A percentile compares a stretch with the other conserved stretches of the same genome.
Evolutionary conservation across 2,888 invertebrate genomes (phyloP).

Genomic region (Leptopilina myrica): DNA sequence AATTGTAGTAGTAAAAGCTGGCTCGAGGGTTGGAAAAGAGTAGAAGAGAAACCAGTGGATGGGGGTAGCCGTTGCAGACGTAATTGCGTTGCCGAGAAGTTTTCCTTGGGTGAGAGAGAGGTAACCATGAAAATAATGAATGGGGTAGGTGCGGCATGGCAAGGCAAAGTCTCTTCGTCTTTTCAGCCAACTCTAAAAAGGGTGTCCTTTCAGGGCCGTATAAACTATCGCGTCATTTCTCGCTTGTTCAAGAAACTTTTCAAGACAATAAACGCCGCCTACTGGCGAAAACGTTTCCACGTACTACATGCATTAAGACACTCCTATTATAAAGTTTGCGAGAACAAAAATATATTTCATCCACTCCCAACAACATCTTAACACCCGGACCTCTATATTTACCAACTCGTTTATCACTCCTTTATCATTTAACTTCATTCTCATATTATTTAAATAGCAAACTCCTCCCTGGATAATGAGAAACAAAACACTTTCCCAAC

Average conservation of each 20-base stretch:
- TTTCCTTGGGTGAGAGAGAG: constrained; percentile 72
- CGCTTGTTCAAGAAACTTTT: constrained; percentile 36
- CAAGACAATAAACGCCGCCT: constrained; percentile 53
- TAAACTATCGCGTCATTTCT: constrained; percentile 33
- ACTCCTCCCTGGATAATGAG: background rate
- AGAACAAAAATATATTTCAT: constrained; percentile 34
- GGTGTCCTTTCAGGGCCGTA: constrained; percentile 46
- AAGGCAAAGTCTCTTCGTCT: background rate
- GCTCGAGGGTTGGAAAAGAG: constrained; percentile 53
- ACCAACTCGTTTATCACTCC: background rate
- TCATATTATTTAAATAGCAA: background rate
- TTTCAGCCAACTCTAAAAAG: constrained; percentile 19
- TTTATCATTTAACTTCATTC: constrained; percentile 9
- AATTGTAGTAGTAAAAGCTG: constrained; percentile 58
- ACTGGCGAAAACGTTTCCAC: constrained; percentile 37
- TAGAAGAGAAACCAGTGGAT: constrained; percentile 48
- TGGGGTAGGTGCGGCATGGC: constrained; percentile 60
- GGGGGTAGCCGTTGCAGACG: constrained; percentile 63
- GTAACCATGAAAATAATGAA: constrained; percentile 76
- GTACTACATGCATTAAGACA: constrained; percentile 45
- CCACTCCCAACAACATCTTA: constrained; percentile 16
- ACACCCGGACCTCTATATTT: background rate
- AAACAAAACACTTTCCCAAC: background rate
- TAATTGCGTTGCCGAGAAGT: constrained; percentile 76
- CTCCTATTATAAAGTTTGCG: constrained; percentile 26